Conservation (phyloP, 2,113 vertebrate genomes). For the Perognathus longimembris region DNA sequence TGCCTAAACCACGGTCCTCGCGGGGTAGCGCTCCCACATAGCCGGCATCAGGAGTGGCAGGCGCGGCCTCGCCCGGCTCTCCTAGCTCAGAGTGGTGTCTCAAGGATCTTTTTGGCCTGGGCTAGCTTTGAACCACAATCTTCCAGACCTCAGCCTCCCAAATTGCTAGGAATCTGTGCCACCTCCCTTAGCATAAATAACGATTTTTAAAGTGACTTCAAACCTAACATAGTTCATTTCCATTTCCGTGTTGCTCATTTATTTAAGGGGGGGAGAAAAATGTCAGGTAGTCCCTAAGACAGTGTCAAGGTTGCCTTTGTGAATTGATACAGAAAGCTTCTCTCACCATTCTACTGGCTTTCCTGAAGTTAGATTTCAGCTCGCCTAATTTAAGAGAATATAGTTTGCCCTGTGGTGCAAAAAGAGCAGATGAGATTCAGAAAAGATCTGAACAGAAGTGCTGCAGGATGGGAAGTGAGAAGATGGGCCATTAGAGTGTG, state of each 20-base stretch:
- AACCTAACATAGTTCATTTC: constrained; percentile 26
- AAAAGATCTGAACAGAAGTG: not conserved
- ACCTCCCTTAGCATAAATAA: not conserved
- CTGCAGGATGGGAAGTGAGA: not conserved
- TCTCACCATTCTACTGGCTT: not conserved
- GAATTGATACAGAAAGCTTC: not conserved
- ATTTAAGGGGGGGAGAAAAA: constrained; percentile 17
- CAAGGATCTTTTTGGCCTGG: no score
- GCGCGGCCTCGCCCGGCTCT: no score
- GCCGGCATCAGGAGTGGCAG: no score
- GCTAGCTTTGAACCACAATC: no score
- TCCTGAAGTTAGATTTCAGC: not conserved
- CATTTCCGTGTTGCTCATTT: not conserved
- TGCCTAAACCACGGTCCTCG: no score
- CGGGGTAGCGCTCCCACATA: no score
- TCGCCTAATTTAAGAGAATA: not conserved
- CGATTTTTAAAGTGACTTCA: not conserved
- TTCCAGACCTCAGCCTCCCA: no score
- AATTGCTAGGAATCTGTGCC: no score
- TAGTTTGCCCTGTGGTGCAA: not conserved
- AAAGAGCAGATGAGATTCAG: not conserved
- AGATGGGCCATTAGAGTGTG: not conserved
- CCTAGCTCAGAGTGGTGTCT: no score
- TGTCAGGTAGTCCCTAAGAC: not conserved
- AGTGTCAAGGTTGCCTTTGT: not conserved